Conservation (phyloP, 1,140 invertebrate genomes). For the Drosophila ercepeae region DNA sequence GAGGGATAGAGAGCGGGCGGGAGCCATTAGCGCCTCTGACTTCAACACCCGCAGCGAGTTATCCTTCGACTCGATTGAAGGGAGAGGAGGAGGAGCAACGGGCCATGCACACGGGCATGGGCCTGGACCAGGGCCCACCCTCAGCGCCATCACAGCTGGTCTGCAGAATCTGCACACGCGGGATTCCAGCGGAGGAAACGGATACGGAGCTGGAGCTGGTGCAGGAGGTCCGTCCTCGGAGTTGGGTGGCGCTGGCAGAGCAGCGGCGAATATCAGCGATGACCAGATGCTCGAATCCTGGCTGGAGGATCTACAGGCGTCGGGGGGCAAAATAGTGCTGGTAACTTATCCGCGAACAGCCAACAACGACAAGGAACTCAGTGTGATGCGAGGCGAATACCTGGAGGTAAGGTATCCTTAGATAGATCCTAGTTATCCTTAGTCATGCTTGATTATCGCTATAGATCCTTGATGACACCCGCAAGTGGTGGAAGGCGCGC, state of each 20-base stretch:
- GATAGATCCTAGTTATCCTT: background rate
- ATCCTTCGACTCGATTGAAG: constrained; percentile 90
- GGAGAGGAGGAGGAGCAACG: constrained; percentile 58
- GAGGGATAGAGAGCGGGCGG: constrained; percentile 67
- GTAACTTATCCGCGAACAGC: constrained; percentile 97
- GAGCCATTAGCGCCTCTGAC: constrained; percentile 79
- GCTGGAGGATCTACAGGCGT: constrained; percentile 90
- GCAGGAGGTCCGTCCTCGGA: constrained; percentile 52
- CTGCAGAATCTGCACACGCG: constrained; percentile 73
- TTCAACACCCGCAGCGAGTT: constrained; percentile 88
- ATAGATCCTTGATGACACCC: constrained; percentile 95
- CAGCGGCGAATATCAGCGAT: constrained; percentile 52
- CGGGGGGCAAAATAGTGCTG: constrained; percentile 93
- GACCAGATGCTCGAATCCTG: constrained; percentile 85
- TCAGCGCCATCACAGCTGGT: constrained; percentile 70
- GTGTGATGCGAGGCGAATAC: constrained; percentile 97
- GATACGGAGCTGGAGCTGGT: constrained; percentile 31
- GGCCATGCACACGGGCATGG: constrained; percentile 52
- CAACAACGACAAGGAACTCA: constrained; percentile 99
- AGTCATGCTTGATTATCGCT: too few species aligned
- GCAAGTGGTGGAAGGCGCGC: constrained; percentile 99
- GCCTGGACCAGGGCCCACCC: constrained; percentile 45
- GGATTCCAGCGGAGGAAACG: constrained; percentile 48
- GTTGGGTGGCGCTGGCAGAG: constrained; percentile 33
- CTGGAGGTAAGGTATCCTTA: constrained; percentile 89